These are phyloP conservation scores for Murina feae DNA, from an alignment of 2,113 vertebrate species.

Conservation along the genomic window DNA sequence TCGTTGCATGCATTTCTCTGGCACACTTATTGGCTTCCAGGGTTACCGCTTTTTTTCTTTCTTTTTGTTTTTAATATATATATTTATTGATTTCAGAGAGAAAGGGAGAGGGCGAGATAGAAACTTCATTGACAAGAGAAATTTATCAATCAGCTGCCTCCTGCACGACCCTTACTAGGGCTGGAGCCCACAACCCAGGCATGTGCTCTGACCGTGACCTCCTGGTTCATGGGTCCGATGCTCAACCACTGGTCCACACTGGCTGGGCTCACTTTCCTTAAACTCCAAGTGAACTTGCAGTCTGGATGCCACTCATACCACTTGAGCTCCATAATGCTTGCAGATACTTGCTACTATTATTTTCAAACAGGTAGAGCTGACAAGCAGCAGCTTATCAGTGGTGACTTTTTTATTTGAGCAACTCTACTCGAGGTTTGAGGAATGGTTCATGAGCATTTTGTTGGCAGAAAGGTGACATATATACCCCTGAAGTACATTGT, in stretches of 20 bases:
- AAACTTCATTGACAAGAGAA: no score
- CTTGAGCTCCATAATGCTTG: neutral
- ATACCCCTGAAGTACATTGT: neutral
- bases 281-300: neutral
- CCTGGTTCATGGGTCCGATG: no score
- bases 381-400: neutral
- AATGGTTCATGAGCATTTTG: constrained; percentile 23
- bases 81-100: no score
- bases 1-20: constrained; percentile 60
- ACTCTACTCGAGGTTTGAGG: neutral
- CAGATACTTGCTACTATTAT: neutral
- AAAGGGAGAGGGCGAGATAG: no score
- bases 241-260: no score
- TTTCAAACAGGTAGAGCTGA: neutral
- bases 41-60: neutral
- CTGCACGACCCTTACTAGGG: no score
- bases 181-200: no score
- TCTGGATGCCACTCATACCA: neutral
- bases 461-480: neutral
- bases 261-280: neutral
- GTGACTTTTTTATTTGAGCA: constrained; percentile 9
- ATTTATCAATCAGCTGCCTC: no score
- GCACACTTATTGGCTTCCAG: neutral
- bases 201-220: no score
- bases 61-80: neutral